Conservation (phyloP, 2,888 invertebrate species). For the Pherbina coryleti region DNA sequence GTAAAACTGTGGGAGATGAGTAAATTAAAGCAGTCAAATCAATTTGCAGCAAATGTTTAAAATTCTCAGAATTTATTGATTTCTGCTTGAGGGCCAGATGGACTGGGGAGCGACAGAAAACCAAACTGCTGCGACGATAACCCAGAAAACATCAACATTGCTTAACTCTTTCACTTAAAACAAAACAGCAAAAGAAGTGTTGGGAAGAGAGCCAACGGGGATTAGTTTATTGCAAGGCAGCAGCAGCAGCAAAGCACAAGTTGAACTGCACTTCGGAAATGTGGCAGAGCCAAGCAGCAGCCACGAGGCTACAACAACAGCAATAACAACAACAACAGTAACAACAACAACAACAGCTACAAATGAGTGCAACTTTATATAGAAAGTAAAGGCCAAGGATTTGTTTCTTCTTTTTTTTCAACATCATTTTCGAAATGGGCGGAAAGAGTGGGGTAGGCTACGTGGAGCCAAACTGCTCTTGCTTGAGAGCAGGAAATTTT, state of each 20-base stretch:
- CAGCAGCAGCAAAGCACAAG: background rate
- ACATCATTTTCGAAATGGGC: too few species aligned
- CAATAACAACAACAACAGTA: background rate
- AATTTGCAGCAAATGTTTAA: background rate
- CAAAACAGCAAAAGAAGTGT: background rate
- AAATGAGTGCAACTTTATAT: background rate
- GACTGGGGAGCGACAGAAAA: background rate
- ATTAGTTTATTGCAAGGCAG: background rate
- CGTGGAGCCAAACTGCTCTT: background rate
- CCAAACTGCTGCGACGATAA: too few species aligned
- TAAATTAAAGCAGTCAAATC: background rate
- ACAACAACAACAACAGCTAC: background rate
- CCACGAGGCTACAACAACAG: background rate
- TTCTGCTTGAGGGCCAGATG: background rate
- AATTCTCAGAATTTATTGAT: slow-evolving; percentile 17
- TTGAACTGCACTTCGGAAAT: slow-evolving; percentile 6
- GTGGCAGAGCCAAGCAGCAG: too few species aligned
- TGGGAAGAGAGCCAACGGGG: background rate
- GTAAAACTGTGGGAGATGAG: background rate
- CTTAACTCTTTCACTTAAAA: too few species aligned
- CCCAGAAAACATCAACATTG: background rate
- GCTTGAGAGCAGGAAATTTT: too few species aligned
- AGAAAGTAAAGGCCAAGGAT: slow-evolving; percentile 24
- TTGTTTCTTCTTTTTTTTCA: background rate
- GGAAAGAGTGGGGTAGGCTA: too few species aligned